phyloP scores from a whole-genome alignment of 2,888 invertebrate species.

The Idaea straminata region DNA sequence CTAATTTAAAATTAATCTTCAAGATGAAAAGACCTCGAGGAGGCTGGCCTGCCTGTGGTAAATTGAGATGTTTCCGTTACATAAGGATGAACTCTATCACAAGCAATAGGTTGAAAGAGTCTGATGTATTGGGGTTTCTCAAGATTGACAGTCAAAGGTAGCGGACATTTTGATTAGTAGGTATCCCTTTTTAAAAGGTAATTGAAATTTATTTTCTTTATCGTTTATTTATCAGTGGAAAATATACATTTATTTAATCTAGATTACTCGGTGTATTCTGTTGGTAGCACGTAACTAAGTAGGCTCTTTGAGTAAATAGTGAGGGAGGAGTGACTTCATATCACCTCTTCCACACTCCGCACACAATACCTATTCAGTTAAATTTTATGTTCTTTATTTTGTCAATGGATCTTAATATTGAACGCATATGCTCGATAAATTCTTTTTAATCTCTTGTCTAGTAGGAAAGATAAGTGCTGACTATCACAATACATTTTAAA shows the following conservation, averaged over 20 bases:
- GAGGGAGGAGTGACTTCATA: no score
- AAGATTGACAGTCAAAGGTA: slow-evolving; percentile 1
- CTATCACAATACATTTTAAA: slow-evolving; percentile 27
- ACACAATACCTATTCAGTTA: not conserved
- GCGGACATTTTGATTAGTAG: not conserved
- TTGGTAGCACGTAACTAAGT: no score
- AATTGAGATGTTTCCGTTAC: slow-evolving; percentile 64
- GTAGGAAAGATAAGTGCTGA: slow-evolving; percentile 5
- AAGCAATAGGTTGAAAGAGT: slow-evolving; percentile 39
- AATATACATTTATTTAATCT: not conserved
- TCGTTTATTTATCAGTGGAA: not conserved
- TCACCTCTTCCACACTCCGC: not conserved
- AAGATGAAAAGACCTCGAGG: slow-evolving; percentile 59
- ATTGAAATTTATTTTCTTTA: not conserved
- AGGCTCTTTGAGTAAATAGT: no score
- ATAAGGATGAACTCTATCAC: slow-evolving; percentile 53
- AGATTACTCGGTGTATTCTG: no score
- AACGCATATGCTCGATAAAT: not conserved
- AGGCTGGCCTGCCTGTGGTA: slow-evolving; percentile 39
- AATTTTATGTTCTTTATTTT: not conserved
- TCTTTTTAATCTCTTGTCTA: not conserved
- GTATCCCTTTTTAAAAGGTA: not conserved
- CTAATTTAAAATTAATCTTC: slow-evolving; percentile 70
- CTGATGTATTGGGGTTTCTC: slow-evolving; percentile 20
- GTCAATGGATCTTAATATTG: not conserved